Percentiles rank a stretch among this genome's conserved stretches.
These are phyloP conservation scores for Eulemur coronatus DNA, from an alignment of 2,797 vertebrate genomes.

Conservation along the genomic window DNA sequence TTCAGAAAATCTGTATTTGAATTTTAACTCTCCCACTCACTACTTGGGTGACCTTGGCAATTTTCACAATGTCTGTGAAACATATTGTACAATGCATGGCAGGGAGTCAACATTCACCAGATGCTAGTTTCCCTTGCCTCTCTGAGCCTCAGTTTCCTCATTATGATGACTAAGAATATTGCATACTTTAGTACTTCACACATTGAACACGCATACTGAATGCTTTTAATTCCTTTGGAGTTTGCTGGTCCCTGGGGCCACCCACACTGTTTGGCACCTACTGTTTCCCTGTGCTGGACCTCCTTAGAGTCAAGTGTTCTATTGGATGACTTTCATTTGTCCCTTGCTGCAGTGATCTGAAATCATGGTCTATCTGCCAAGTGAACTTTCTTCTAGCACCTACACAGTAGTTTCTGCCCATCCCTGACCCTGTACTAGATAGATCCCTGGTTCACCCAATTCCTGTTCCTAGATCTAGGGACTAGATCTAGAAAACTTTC, in stretches of 20 bases:
- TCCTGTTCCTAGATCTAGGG: neutral
- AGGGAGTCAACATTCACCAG: neutral
- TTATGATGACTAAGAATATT: neutral
- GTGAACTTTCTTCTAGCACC: neutral
- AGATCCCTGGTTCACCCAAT: neutral
- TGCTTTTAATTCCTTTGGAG: neutral
- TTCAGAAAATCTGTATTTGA: neutral
- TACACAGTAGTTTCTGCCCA: neutral
- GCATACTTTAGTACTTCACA: neutral
- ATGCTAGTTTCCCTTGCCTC: neutral
- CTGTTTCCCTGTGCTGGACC: neutral
- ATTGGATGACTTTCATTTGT: neutral
- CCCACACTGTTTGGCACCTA: neutral
- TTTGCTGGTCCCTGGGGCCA: neutral
- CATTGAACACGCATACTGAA: neutral
- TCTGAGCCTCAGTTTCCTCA: neutral
- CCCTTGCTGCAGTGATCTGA: neutral
- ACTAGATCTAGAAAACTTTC: neutral
- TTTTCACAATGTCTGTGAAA: neutral
- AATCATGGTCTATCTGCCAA: neutral
- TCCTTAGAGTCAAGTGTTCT: neutral
- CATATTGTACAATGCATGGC: rapidly evolving
- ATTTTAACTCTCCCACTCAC: neutral
- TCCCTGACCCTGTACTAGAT: neutral
- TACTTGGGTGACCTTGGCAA: neutral